phyloP scores from a whole-genome alignment of 1,140 invertebrate species.

The honey bee (Apis mellifera) region DNA sequence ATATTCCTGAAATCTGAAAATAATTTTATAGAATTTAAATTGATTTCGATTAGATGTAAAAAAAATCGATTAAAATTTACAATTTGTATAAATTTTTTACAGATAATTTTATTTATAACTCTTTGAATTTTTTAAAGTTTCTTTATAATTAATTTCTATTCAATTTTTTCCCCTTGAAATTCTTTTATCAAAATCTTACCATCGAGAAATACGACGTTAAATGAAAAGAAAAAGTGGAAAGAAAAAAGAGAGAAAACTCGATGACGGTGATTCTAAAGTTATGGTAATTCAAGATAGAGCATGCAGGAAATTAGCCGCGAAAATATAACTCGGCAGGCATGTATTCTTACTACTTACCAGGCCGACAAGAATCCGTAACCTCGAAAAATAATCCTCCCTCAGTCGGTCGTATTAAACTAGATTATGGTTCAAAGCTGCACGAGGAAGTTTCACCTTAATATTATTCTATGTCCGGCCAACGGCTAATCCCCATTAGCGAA shows the following conservation, averaged over 20 bases:
- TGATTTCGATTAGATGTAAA: too few species aligned
- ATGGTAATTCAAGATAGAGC: slow-evolving; percentile 2
- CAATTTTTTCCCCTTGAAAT: too few species aligned
- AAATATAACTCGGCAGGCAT: slow-evolving; percentile 3
- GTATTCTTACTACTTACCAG: background rate
- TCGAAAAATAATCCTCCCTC: slow-evolving; percentile 59
- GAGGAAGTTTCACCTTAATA: slow-evolving; percentile 58
- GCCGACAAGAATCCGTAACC: slow-evolving; percentile 23
- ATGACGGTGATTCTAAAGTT: background rate
- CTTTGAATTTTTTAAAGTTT: too few species aligned
- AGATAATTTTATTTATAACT: too few species aligned
- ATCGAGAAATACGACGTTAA: background rate
- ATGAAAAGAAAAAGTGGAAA: background rate
- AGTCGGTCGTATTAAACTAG: slow-evolving; percentile 45
- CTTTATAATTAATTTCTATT: too few species aligned
- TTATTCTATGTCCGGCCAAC: slow-evolving; percentile 56
- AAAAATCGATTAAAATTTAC: too few species aligned
- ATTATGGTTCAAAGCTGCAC: slow-evolving; percentile 50
- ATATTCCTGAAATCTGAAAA: too few species aligned
- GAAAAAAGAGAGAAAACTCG: background rate
- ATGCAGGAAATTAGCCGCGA: background rate
- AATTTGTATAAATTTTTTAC: too few species aligned
- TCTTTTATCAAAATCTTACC: too few species aligned
- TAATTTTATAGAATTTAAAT: too few species aligned
- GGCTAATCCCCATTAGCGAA: slow-evolving; percentile 67